phyloP scores from a whole-genome alignment of 1,140 invertebrate species.

The Ostrea denselamellosa region DNA sequence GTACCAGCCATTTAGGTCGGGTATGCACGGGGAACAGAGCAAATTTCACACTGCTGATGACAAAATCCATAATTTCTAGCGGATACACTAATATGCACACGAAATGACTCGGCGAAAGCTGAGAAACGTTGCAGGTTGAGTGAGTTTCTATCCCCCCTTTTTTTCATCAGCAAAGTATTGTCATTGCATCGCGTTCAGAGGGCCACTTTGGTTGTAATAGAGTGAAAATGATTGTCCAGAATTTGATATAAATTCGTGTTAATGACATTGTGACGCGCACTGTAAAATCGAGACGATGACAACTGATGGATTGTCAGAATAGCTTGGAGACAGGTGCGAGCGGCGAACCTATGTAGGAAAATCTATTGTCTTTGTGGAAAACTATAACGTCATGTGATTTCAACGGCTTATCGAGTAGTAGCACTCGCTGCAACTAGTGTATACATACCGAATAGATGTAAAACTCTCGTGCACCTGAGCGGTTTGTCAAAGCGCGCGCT shows the following conservation, averaged over 20 bases:
- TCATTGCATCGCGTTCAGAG: conserved; percentile 22
- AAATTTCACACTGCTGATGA: background rate
- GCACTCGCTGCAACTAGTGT: background rate
- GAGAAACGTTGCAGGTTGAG: conserved; percentile 17
- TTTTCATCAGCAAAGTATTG: conserved; percentile 7
- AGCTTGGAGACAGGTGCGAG: conserved; percentile 22
- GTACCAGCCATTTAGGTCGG: conserved; percentile 27
- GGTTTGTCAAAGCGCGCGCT: conserved; percentile 29
- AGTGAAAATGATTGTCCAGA: conserved; percentile 37
- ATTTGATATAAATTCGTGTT: conserved; percentile 37
- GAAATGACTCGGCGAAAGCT: conserved; percentile 7
- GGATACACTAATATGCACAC: conserved; percentile 31
- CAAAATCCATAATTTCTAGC: conserved; percentile 29
- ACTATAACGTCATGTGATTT: conserved; percentile 36
- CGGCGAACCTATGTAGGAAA: conserved; percentile 15
- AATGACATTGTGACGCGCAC: conserved; percentile 24
- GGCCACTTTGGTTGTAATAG: conserved; percentile 13
- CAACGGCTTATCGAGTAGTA: conserved; percentile 22
- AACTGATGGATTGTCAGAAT: conserved; percentile 20
- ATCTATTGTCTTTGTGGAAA: conserved; percentile 37
- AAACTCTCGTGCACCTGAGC: conserved; percentile 19
- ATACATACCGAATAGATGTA: conserved; percentile 19
- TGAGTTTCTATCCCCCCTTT: background rate
- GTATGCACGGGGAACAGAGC: conserved; percentile 4
- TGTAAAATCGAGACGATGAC: conserved; percentile 29